Base-by-base conservation (phyloP, 2,888 invertebrate species). In the Andrena fulva region DNA sequence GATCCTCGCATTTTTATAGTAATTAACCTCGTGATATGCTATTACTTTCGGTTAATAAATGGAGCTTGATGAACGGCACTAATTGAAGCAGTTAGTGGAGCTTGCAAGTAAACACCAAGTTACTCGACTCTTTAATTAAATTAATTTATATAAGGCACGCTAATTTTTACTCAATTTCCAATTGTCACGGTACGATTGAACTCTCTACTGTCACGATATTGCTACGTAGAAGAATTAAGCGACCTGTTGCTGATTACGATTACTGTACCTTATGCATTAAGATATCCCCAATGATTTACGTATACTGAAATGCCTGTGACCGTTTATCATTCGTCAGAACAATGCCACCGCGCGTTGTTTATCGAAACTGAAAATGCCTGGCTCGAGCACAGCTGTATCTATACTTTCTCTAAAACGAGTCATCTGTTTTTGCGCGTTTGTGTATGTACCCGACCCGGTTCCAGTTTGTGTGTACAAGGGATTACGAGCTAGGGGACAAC, bases 241-340 rank as follows among this genome's bases (percentile, higher is more conserved):
- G 5, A 80, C 60, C 54, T 56, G 70, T 77, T 80, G 70, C 52
- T 12, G 70, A 71, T 80, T 67, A 71, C 24, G 48, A 60, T 74
- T 66, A 73, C 68, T 68, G 52, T 27, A n/a, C 35, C 42, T 24
- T 56, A 56, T 1, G 56, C 27, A 56, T 56, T 24, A 10, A 27
- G 27, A 56, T 24, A 56, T 24, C 4, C 12, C 1, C 56, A 10
- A 56, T 56, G 27, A 56, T 56, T 56, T 56, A 56, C 7, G 42
- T 16, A 16, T 1, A 42, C 5, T 42, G 42, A 42, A 42, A 16
- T 42, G 42, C 16, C 42, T 16, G 42, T 12, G 16, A 5, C 42
- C 42, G 42, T 42, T 42, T 10, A 56, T 24, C 24, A 8, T 56
- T 56, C 24, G 27, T 2, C 24, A 12, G 10, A 27, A 8, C 10